Evolutionary conservation across 2,797 vertebrate genomes (phyloP).

Genomic region (Rhynchonycteris naso): DNA sequence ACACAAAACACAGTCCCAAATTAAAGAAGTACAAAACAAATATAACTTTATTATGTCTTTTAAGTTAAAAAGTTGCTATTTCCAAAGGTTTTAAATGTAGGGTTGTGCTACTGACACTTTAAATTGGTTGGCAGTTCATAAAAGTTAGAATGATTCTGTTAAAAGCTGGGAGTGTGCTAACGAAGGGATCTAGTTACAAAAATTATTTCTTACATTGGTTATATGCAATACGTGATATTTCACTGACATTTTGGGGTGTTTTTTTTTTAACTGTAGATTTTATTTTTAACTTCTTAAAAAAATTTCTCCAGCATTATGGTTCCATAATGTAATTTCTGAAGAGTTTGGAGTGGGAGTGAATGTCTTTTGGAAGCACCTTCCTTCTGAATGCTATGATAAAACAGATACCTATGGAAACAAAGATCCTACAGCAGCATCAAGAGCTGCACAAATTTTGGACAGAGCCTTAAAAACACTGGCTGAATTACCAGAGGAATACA

Average conservation of each 20-base stretch:
- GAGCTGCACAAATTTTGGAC: slow-evolving; percentile 89
- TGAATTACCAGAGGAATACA: slow-evolving; percentile 93
- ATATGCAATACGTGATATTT: slow-evolving; percentile 72
- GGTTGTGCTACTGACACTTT: slow-evolving; percentile 70
- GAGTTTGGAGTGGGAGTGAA: slow-evolving; percentile 96
- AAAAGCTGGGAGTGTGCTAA: slow-evolving; percentile 64
- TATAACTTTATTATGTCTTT: slow-evolving; percentile 63
- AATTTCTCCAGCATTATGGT: slow-evolving; percentile 93
- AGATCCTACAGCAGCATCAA: slow-evolving; percentile 91
- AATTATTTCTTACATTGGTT: slow-evolving; percentile 70
- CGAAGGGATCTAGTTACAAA: slow-evolving; percentile 52
- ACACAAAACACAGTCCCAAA: slow-evolving; percentile 61
- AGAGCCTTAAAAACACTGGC: slow-evolving; percentile 93
- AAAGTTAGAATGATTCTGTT: slow-evolving; percentile 69
- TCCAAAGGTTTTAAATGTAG: slow-evolving; percentile 60
- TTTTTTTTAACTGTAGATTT: slow-evolving; percentile 66
- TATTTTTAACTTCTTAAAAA: slow-evolving; percentile 73
- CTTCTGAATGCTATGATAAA: slow-evolving; percentile 92
- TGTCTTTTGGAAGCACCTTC: slow-evolving; percentile 96
- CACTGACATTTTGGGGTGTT: slow-evolving; percentile 59
- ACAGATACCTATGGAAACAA: slow-evolving; percentile 97
- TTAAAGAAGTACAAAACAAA: slow-evolving; percentile 64
- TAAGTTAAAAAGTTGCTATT: slow-evolving; percentile 68
- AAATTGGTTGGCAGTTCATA: slow-evolving; percentile 64
- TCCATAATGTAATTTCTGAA: slow-evolving; percentile 95